Percentiles rank a stretch among this genome's conserved stretches.
Conservation (phyloP, 2,797 vertebrate genomes). For the Sebastes variabilis region DNA sequence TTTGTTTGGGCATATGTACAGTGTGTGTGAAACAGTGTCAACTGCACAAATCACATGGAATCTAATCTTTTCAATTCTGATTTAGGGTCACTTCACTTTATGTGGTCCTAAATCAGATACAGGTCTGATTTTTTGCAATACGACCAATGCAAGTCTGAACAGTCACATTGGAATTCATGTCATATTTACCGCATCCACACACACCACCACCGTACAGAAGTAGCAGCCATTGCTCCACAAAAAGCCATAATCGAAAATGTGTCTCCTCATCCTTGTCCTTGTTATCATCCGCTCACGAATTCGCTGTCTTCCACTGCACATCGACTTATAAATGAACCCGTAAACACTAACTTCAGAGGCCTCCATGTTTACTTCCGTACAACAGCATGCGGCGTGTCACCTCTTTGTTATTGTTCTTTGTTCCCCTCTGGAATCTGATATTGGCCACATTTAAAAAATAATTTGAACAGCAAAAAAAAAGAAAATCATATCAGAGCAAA, state of each 20-base stretch:
- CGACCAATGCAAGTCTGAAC: not conserved
- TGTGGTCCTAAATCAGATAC: not conserved
- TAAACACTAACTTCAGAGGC: not conserved
- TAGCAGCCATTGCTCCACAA: too few species aligned
- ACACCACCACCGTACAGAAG: not conserved
- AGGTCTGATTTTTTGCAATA: not conserved
- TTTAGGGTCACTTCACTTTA: not conserved
- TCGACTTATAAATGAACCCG: not conserved
- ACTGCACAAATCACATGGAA: too few species aligned
- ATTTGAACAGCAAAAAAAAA: not conserved
- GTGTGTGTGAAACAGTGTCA: not conserved
- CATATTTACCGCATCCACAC: not conserved
- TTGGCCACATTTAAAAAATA: not conserved
- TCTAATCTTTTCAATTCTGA: not conserved
- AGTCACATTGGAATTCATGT: not conserved
- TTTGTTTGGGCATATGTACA: not conserved
- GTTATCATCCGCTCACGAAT: not conserved
- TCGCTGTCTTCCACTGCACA: not conserved
- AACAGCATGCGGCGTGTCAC: too few species aligned
- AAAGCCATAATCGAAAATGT: too few species aligned
- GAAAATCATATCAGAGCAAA: too few species aligned
- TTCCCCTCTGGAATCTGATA: not conserved
- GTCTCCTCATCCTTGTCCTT: not conserved
- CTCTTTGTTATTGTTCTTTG: not conserved
- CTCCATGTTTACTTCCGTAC: not conserved